phyloP scores from a whole-genome alignment of 2,113 vertebrate genomes.

The Neodon shergylaensis region DNA sequence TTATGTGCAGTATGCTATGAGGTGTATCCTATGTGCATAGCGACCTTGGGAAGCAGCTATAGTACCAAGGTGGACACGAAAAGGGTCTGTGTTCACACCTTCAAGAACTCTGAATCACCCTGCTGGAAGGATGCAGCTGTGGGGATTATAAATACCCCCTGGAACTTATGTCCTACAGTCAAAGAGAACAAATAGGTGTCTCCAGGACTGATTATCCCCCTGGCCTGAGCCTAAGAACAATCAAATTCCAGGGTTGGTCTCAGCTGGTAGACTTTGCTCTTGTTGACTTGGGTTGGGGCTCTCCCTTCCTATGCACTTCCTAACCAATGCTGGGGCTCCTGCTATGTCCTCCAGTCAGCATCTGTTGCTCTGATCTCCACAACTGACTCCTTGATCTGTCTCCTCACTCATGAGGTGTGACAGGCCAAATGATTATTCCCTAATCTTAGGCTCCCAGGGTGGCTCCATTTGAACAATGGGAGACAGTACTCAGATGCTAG shows the following conservation, averaged over 20 bases:
- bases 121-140: not conserved
- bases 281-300: not conserved
- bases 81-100: not conserved
- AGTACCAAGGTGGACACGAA: not conserved
- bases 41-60: not conserved
- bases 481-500: not conserved
- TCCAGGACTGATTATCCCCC: not conserved
- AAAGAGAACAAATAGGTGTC: not conserved
- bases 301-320: not conserved
- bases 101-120: not conserved
- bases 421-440: not conserved
- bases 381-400: not conserved
- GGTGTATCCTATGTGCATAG: not conserved
- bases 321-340: not conserved
- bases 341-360: too few relatives aligned
- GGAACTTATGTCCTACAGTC: not conserved
- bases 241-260: not conserved
- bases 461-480: not conserved
- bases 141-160: not conserved
- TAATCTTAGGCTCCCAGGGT: not conserved
- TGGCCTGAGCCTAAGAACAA: not conserved
- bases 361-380: not conserved
- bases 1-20: too few relatives aligned
- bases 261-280: not conserved
- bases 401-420: too few relatives aligned